Evolutionary conservation across 2,797 vertebrate genomes (phyloP), one percentile per base, ranked within the genome.

Genomic region (Melanotaenia maccullochi): DNA sequence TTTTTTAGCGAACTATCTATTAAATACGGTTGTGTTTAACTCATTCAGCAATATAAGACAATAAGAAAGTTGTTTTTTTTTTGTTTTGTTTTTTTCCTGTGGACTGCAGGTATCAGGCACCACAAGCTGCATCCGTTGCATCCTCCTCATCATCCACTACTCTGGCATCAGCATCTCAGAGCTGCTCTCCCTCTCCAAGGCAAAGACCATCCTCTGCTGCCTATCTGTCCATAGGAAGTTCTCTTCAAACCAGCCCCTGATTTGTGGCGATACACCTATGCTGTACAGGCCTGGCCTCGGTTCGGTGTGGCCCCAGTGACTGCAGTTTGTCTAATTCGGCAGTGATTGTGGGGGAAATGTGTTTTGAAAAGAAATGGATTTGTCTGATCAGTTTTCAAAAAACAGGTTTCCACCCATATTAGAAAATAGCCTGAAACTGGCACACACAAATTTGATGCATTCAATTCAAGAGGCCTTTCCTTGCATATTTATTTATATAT

Each of bases 141-240:
- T 92, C 96, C n/a, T 96, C 97, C 7, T 81, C 94, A 51, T 94
- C 96, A 20, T 95, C 95, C 58, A 93, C 89, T 63, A 90, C 94
- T n/a, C 85, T 96, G 73, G 81, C 90, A 65, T 90, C 95, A 33
- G 87, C 89, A 76, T 84, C 93, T 83, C 92, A 93, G 25, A 84
- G 77, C 18, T 68, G 91, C 7, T 55, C 92, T 88, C 66, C 94
- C 55, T 75, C 82, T 77, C 87, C 68, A 60, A 90, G 95, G 95
- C 79, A 81, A 94, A 94, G 96, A 93, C 96, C 77, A 0, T 68
- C 91, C 71, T 94, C 94, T 49, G 91, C 93, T 36, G 65, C 88
- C 12, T 89, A 84, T 65, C 76, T 92, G 33, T 86, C 90, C 5
- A 59, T 54, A 42, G 87, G 58, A 63, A 62, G 30, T 63, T 61